A percentile compares a stretch with the other conserved stretches of the same genome.
Evolutionary conservation across 2,113 vertebrate species (phyloP).

Genomic region (Aepyceros melampus): DNA sequence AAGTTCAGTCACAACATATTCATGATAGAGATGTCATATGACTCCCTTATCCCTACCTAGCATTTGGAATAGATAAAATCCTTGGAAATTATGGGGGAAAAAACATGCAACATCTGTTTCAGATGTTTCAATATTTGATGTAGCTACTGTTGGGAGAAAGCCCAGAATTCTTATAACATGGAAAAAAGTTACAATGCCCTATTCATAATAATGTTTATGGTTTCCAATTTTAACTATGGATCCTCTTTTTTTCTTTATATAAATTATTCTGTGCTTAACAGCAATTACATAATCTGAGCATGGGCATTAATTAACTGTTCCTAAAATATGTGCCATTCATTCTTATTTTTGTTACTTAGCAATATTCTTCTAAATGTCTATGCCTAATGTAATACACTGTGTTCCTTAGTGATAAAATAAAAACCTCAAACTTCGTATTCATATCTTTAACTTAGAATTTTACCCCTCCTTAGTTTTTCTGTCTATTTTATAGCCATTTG

Average conservation of each 20-base stretch:
- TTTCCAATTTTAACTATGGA: conserved; percentile 20
- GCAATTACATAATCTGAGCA: not conserved
- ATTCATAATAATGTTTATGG: not conserved
- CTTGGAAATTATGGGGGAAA: not conserved
- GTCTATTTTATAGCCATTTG: not conserved
- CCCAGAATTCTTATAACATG: not conserved
- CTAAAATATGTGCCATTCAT: not conserved
- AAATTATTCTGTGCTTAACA: conserved; percentile 15
- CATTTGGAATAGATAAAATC: not conserved
- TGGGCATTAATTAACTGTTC: not conserved
- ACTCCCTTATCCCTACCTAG: not conserved
- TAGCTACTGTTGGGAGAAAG: conserved; percentile 9
- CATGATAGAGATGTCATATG: not conserved
- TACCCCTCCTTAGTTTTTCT: not conserved
- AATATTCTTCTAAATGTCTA: not conserved
- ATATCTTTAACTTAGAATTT: not conserved
- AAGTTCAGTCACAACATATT: not conserved
- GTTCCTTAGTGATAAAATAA: not conserved
- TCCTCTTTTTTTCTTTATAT: not conserved
- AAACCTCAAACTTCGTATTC: not conserved
- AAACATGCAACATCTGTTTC: not conserved
- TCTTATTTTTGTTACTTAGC: not conserved
- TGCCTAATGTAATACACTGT: not conserved
- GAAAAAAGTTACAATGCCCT: not conserved
- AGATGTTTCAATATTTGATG: not conserved